A percentile compares a stretch with the other conserved stretches of the same genome.
Evolutionary conservation across 2,797 vertebrate species (phyloP).

Genomic region (Meda fulgida): DNA sequence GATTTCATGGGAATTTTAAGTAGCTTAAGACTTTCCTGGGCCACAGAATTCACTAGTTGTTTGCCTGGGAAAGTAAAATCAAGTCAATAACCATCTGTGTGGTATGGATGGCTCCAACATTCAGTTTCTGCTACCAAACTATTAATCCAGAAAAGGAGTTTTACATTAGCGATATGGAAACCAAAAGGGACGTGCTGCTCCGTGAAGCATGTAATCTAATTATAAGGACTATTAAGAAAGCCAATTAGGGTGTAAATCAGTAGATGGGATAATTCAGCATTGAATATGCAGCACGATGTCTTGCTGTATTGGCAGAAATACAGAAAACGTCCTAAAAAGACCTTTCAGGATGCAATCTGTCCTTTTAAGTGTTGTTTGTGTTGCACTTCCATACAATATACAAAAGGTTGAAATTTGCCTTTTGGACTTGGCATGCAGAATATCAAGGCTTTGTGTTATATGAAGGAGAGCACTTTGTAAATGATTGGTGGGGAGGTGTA

Average conservation of each 20-base stretch:
- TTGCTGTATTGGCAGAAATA: slow-evolving; percentile 9
- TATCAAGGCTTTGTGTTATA: background rate
- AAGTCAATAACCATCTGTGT: background rate
- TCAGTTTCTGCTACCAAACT: slow-evolving; percentile 12
- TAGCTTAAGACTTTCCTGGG: background rate
- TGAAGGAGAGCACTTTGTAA: background rate
- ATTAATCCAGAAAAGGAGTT: slow-evolving; percentile 9
- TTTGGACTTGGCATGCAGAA: background rate
- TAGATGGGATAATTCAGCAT: slow-evolving; percentile 29
- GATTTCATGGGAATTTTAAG: too few species aligned
- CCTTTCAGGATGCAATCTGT: background rate
- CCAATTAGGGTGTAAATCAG: slow-evolving; percentile 49
- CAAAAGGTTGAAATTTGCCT: background rate
- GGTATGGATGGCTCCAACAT: background rate
- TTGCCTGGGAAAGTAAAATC: background rate
- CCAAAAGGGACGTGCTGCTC: slow-evolving; percentile 45
- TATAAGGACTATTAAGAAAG: slow-evolving; percentile 54
- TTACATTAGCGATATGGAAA: slow-evolving; percentile 30
- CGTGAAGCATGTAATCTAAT: slow-evolving; percentile 56
- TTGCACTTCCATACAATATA: background rate
- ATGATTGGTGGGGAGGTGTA: background rate
- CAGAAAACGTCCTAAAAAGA: background rate
- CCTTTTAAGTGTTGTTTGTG: background rate
- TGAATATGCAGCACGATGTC: slow-evolving; percentile 19
- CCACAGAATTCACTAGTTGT: too few species aligned